Base-by-base conservation (phyloP, 2,888 invertebrate genomes). In the Antheraea assamensis region DNA sequence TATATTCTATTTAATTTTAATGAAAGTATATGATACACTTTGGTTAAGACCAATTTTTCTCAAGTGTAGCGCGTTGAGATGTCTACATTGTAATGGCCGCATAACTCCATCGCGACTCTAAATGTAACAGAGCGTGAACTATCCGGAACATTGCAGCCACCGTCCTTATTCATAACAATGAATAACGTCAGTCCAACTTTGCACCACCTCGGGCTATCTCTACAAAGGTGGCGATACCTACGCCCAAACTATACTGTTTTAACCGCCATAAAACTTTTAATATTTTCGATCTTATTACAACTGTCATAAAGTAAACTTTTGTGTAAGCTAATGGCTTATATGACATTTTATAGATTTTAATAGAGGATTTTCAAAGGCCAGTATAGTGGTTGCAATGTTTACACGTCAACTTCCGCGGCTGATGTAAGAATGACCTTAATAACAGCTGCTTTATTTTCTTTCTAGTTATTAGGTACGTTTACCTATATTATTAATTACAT, bases 201-300 rank as follows among this genome's bases (percentile, higher is more conserved):
- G n/a, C 68, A 55, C 70, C 73, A 66, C 75, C 74, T 70, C 72
- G 58, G 71, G 75, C 72, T 42, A 74, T 64, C 71, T 71, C 71
- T 19, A 75, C 75, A 74, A 74, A 75, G 72, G 74, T 74, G 58
- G 72, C 71, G 42, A 75, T 68, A 31, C 66, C 68, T 68, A 71
- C 52, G 35, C 55, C 8, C 55, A 58, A 2, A 30, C 58, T 27
- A 0, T 15, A 58, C 15, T n/a, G 58, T 15, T 21, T 10, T n/a
- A 64, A 70, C 70, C 30, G 24, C 24, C 47, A 21, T 30, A 21
- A 35, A 49, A 8, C 13, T 42, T 35, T 10, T n/a, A n/a, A 35
- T n/a, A n/a, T 35, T 68, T 35, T 68, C 68, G 15, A 31, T 68
- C 35, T 68, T 35, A 31, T 35, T 3, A 13, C n/a, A 13, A 68